phyloP scores from a whole-genome alignment of 1,140 invertebrate genomes.

The Anthonomus grandis region DNA sequence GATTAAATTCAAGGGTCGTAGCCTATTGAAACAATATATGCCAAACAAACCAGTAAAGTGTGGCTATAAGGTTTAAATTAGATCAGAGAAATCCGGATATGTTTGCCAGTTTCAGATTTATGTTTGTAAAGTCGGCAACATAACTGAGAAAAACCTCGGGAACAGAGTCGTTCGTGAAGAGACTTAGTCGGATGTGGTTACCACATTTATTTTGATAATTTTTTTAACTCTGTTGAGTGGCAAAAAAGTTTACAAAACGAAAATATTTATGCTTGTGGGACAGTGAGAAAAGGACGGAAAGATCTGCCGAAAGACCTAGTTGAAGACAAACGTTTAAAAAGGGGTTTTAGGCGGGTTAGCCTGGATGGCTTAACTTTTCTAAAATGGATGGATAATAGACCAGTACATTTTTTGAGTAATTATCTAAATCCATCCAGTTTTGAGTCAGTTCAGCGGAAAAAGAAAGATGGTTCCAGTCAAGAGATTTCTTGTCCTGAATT shows the following conservation, averaged over 20 bases:
- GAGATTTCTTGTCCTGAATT: conserved; percentile 36
- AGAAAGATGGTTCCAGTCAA: conserved; percentile 36
- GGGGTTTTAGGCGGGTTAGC: conserved; percentile 42
- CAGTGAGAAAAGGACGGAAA: conserved; percentile 41
- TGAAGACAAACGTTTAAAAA: conserved; percentile 40
- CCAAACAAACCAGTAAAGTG: conserved; percentile 51
- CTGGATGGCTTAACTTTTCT: conserved; percentile 41
- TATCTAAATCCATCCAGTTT: conserved; percentile 41
- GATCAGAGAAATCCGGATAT: conserved; percentile 40
- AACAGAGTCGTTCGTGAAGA: conserved; percentile 36
- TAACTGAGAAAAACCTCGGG: conserved; percentile 41
- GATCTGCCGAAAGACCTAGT: conserved; percentile 35
- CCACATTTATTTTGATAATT: conserved; percentile 42
- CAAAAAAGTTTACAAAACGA: conserved; percentile 34
- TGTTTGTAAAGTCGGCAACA: conserved; percentile 42
- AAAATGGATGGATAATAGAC: conserved; percentile 49
- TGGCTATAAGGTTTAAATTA: conserved; percentile 48
- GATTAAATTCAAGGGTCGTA: conserved; percentile 46
- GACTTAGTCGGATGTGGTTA: conserved; percentile 34
- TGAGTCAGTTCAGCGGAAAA: conserved; percentile 37
- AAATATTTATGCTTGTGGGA: conserved; percentile 41
- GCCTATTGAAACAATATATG: too few species aligned
- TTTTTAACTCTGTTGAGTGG: conserved; percentile 40
- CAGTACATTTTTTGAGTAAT: conserved; percentile 47
- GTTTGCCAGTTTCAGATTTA: conserved; percentile 50